A percentile compares a stretch with the other conserved stretches of the same genome.
phyloP scores from a whole-genome alignment of 2,888 invertebrate species.

The Athripsodes cinereus region DNA sequence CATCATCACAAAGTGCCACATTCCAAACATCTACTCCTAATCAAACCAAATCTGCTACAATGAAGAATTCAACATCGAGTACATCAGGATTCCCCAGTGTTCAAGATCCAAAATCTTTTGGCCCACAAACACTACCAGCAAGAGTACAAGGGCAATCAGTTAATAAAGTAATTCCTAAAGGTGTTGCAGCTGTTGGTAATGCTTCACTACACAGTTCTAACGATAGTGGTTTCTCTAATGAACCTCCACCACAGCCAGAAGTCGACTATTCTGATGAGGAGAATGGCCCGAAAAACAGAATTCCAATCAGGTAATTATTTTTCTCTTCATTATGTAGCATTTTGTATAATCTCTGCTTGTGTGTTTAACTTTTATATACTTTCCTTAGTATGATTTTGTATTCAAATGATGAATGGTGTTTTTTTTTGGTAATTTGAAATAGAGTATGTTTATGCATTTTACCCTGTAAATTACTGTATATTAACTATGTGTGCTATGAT shows the following conservation, averaged over 20 bases:
- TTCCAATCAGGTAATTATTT: conserved; percentile 53
- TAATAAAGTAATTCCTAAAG: conserved; percentile 23
- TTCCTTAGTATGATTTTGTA: neutral
- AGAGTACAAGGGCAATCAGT: conserved; percentile 32
- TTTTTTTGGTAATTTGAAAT: neutral
- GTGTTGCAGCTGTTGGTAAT: conserved; percentile 52
- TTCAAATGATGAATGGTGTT: neutral
- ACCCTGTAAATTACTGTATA: too few relatives aligned
- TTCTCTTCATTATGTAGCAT: neutral
- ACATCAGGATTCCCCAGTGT: conserved; percentile 45
- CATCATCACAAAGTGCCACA: conserved; percentile 60
- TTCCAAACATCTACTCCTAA: conserved; percentile 39
- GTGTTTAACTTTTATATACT: conserved; percentile 1
- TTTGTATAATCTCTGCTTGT: neutral
- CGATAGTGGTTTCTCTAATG: conserved; percentile 88
- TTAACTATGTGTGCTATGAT: conserved; percentile 5
- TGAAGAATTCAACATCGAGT: conserved; percentile 54
- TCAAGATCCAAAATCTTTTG: conserved; percentile 46
- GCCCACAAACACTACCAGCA: conserved; percentile 47
- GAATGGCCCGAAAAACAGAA: conserved; percentile 52
- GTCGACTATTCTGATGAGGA: conserved; percentile 89
- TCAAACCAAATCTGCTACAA: conserved; percentile 44
- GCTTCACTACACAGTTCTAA: conserved; percentile 84
- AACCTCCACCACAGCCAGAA: conserved; percentile 81
- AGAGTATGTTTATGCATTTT: too few relatives aligned